Evolutionary conservation across 2,797 vertebrate genomes (phyloP).

Genomic region (Allobates femoralis): DNA sequence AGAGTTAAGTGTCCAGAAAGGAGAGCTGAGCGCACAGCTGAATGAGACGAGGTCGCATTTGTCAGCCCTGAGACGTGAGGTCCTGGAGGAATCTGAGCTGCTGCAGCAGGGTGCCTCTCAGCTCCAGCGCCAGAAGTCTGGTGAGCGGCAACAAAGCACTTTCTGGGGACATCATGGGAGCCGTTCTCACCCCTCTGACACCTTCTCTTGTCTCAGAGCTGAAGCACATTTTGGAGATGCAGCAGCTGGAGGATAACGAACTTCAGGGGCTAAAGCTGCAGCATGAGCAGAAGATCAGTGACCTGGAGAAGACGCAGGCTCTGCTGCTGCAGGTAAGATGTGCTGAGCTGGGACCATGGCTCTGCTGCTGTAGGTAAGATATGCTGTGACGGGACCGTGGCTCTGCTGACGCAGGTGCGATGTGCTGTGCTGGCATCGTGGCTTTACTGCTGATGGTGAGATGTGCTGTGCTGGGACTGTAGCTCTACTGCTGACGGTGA

Average conservation of each 20-base stretch:
- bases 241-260: conserved; percentile 78
- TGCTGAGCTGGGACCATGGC: not conserved
- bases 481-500: no score
- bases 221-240: conserved; percentile 79
- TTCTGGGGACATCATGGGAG: no score
- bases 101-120: conserved; percentile 75
- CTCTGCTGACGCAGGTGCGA: no score
- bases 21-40: conserved; percentile 79
- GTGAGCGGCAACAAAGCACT: no score
- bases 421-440: no score
- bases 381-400: no score
- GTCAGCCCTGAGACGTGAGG: conserved; percentile 74
- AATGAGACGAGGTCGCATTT: conserved; percentile 77
- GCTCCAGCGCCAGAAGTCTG: conserved; percentile 78
- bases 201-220: conserved; percentile 73
- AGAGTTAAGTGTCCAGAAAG: conserved; percentile 77
- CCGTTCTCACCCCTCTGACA: no score
- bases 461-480: no score
- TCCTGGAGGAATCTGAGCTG: conserved; percentile 75
- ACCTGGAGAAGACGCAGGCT: conserved; percentile 76
- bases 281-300: conserved; percentile 75
- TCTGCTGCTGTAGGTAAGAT: no score
- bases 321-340: conserved; percentile 75
- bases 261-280: conserved; percentile 77
- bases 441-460: no score